A percentile compares a stretch with the other conserved stretches of the same genome.
phyloP scores from a whole-genome alignment of 2,797 vertebrate species.

The Hippoglossus hippoglossus region DNA sequence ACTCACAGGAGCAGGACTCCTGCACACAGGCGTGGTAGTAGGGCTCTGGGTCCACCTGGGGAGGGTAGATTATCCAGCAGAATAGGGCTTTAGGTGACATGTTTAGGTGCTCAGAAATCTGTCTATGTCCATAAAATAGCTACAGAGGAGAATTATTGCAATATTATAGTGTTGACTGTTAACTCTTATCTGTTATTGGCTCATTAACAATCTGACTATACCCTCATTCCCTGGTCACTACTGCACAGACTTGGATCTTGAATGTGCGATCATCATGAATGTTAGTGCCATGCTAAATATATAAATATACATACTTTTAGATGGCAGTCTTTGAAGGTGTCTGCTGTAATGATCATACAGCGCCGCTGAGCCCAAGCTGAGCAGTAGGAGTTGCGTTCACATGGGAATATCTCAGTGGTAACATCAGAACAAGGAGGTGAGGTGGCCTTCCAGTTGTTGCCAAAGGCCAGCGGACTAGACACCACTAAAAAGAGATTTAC shows the following conservation, averaged over 20 bases:
- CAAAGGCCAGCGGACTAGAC: slow-evolving; percentile 74
- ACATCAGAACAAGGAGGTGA: slow-evolving; percentile 83
- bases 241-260: not conserved
- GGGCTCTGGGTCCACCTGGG: slow-evolving; percentile 85
- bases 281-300: not conserved
- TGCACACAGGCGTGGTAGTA: slow-evolving; percentile 86
- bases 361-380: slow-evolving; percentile 86
- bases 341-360: slow-evolving; percentile 84
- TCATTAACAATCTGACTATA: not conserved
- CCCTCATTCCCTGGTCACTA: not conserved
- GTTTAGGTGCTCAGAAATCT: too few species aligned
- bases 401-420: slow-evolving; percentile 81
- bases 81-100: not conserved
- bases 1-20: slow-evolving; percentile 89
- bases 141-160: too few species aligned
- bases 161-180: not conserved
- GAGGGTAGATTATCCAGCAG: not conserved
- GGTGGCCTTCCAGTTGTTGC: slow-evolving; percentile 85
- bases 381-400: slow-evolving; percentile 87
- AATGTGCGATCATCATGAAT: not conserved
- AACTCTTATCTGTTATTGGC: not conserved
- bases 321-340: slow-evolving; percentile 85
- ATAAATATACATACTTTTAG: slow-evolving; percentile 75
- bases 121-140: too few species aligned
- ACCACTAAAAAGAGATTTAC: slow-evolving; percentile 21